Conservation (phyloP, 2,113 vertebrate species). For the cattle (Bos taurus) region DNA sequence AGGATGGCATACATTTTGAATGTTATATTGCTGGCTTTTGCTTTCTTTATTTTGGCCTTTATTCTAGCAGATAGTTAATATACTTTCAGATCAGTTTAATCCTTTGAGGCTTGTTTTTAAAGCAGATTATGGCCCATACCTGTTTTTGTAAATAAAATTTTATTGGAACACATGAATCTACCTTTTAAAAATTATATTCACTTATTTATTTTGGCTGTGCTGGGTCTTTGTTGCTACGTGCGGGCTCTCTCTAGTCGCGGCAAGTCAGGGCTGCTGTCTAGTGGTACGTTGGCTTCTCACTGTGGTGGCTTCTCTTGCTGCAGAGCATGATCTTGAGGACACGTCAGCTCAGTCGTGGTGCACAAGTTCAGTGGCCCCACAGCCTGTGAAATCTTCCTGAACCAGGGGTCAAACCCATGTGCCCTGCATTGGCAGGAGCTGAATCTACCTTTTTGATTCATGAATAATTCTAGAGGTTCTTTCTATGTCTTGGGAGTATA, state of each 20-base stretch:
- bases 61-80: neutral
- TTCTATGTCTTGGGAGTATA: neutral
- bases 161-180: neutral
- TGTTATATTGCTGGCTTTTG: neutral
- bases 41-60: neutral
- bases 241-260: fast-evolving
- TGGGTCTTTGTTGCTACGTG: neutral
- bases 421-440: neutral
- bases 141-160: neutral
- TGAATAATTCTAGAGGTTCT: neutral
- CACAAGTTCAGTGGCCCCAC: neutral
- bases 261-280: neutral
- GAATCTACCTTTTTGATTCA: neutral
- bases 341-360: neutral
- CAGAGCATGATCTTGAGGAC: neutral
- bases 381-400: neutral
- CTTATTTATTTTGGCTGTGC: neutral
- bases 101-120: neutral
- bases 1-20: neutral
- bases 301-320: neutral
- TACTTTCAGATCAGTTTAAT: neutral
- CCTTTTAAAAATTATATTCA: neutral
- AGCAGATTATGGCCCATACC: neutral
- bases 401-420: neutral
- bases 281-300: neutral